Base-by-base conservation (phyloP, 2,888 invertebrate genomes). In the Galerucella nymphaeae region DNA sequence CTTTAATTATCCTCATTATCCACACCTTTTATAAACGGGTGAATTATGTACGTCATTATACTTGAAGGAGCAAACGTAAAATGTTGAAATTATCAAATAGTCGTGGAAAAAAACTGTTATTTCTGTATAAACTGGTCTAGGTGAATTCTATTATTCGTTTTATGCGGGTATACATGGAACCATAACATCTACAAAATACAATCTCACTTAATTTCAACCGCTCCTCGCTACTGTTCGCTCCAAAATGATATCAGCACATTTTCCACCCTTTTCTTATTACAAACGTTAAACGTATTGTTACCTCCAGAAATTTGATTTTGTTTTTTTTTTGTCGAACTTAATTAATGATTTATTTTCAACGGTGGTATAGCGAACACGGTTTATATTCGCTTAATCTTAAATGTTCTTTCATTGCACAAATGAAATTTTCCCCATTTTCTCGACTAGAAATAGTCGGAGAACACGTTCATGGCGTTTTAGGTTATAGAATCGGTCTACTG, bases 381-480 rank as follows among this genome's bases (percentile, higher is more conserved):
- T 58, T 58, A 50, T 48, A 67, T 23, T 63, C 62, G 53, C 62
- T 69, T 63, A 69, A 69, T 68, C 72, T 63, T 71, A 67, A 64
- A 74, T 71, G 71, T 71, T 62, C 71, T 71, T 71, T 65, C 71
- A 64, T 68, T 74, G 20, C 59, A 53, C 53, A 71, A 62, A 72
- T 42, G 71, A 65, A 65, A 69, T 74, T 71, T 68, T 61, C 58
- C 57, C 61, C n/a, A 20, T 66, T 69, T 69, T 69, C 62, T 62
- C 23, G 10, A 23, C 61, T 20, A 62, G 42, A 18, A 62, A 42
- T 38, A 16, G 61, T 41, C 30, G 23, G 3, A 42, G 18, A 62
- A 11, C 61, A 42, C 42, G 38, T 38, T 62, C 14, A 16, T 38
- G 41, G 61, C 61, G 61, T 62, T 62, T 62, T 16, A 23, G 30